Evolutionary conservation across 2,797 vertebrate species (phyloP), one percentile per base, ranked within the genome.

Genomic region (Fundulus diaphanus): DNA sequence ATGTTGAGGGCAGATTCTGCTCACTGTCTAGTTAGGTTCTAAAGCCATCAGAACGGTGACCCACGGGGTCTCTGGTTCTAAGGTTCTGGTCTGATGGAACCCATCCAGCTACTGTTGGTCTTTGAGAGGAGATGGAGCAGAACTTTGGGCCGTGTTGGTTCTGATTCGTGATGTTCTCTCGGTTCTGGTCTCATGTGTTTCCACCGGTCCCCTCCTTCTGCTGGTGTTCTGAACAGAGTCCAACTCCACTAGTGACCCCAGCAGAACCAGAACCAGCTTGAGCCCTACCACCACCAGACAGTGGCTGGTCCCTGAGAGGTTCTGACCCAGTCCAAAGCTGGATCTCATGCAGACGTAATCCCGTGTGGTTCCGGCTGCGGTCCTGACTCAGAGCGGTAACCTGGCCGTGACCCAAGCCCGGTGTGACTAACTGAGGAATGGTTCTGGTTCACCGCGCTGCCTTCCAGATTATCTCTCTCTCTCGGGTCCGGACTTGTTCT

Each of bases 401-500:
- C 31, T n/a, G 12, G 11, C 22, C 27, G 29, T 66, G 3, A 71
- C 27, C 52, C 11, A 2, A 1, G 13, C n/a, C 52, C 24, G 7
- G 8, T 0, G 57, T 56, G 63, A 40, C 51, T 37, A 24, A 59
- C 5, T 65, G 27, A 29, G 65, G 51, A 56, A 48, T 7, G 51
- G 73, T 80, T 80, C 74, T 22, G 52, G 54, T 69, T 72, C 74
- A 81, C 3, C 1, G 66, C 15, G 31, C 16, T 35, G 73, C 56
- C 40, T 54, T 49, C 44, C 37, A 68, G 18, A 77, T 72, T 77
- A 80, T 76, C 72, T 82, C 13, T 57, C 73, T 49, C 67, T 66
- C 73, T 86, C 88, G 76, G 80, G 89, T 83, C 78, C 37, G 27
- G 84, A 85, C 90, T 85, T 44, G 89, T 85, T 80, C 68, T 44